A percentile compares a stretch with the other conserved stretches of the same genome.
Evolutionary conservation across 2,888 invertebrate species (phyloP).

Genomic region (Charanyca ferruginea): DNA sequence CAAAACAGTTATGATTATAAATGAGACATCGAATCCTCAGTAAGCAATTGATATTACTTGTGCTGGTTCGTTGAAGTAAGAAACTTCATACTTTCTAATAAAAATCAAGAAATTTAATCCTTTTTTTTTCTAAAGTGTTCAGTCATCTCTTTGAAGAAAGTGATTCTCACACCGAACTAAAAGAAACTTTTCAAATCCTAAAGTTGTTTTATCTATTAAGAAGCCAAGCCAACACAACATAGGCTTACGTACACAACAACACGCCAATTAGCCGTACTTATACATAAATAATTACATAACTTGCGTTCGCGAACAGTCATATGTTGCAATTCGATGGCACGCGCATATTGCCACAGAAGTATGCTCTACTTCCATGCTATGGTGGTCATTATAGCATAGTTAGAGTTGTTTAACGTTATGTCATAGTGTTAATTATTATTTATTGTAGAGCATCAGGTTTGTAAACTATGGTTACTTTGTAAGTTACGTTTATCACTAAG

Average conservation of each 20-base stretch:
- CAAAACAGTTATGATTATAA: too few relatives aligned
- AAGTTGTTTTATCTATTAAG: neutral
- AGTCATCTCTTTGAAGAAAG: too few relatives aligned
- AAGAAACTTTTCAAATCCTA: neutral
- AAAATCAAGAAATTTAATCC: too few relatives aligned
- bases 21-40: too few relatives aligned
- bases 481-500: too few relatives aligned
- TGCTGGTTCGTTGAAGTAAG: too few relatives aligned
- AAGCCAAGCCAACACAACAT: constrained; percentile 13
- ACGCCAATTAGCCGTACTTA: constrained; percentile 25
- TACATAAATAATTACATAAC: constrained; percentile 45
- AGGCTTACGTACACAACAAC: constrained; percentile 16
- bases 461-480: neutral
- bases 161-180: too few relatives aligned
- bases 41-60: too few relatives aligned
- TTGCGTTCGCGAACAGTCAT: constrained; percentile 14
- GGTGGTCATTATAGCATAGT: constrained; percentile 48
- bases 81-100: too few relatives aligned
- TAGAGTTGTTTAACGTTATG: constrained; percentile 28
- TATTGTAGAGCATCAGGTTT: neutral
- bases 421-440: constrained; percentile 24
- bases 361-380: constrained; percentile 41
- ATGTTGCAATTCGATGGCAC: constrained; percentile 37
- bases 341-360: constrained; percentile 32
- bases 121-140: too few relatives aligned